Percentiles rank a stretch among this genome's conserved stretches.
These are phyloP conservation scores for Ophion ellenae DNA, from an alignment of 2,888 invertebrate species.

Conservation along the genomic window DNA sequence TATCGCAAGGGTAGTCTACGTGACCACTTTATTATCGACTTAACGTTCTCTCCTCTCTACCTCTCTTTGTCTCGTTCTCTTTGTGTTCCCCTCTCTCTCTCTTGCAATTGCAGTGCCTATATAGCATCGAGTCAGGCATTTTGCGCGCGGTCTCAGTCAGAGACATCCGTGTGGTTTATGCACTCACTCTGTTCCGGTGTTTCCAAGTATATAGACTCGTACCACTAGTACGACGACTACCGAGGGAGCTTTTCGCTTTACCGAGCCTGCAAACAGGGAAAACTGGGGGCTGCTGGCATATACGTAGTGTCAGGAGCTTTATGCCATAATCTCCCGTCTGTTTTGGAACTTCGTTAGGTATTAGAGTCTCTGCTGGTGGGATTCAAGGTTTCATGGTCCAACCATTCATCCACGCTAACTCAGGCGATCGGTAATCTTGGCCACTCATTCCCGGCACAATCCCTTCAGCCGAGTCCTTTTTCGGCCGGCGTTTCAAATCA, in stretches of 20 bases:
- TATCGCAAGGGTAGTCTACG: slow-evolving; percentile 51
- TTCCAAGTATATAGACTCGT: not conserved
- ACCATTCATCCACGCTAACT: slow-evolving; percentile 39
- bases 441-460: not conserved
- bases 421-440: slow-evolving; percentile 16
- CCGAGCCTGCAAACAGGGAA: slow-evolving; percentile 17
- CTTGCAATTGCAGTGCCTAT: slow-evolving; percentile 19
- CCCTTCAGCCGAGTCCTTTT: not conserved
- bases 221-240: slow-evolving; percentile 13
- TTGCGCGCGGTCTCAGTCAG: slow-evolving; percentile 8
- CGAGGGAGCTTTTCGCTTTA: slow-evolving; percentile 26
- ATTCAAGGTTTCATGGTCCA: slow-evolving; percentile 12
- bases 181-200: slow-evolving; percentile 11
- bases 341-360: slow-evolving; percentile 41
- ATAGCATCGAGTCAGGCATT: slow-evolving; percentile 19
- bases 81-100: not conserved
- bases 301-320: slow-evolving; percentile 27
- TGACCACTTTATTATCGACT: slow-evolving; percentile 67
- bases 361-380: slow-evolving; percentile 2
- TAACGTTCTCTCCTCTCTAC: slow-evolving; percentile 42
- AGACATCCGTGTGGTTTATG: slow-evolving; percentile 36
- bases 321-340: slow-evolving; percentile 37
- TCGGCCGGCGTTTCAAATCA: not conserved
- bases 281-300: not conserved
- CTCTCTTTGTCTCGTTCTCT: slow-evolving; percentile 4